A percentile compares a stretch with the other conserved stretches of the same genome.
Conservation (phyloP, 2,113 vertebrate species). For the Bombycilla garrulus region DNA sequence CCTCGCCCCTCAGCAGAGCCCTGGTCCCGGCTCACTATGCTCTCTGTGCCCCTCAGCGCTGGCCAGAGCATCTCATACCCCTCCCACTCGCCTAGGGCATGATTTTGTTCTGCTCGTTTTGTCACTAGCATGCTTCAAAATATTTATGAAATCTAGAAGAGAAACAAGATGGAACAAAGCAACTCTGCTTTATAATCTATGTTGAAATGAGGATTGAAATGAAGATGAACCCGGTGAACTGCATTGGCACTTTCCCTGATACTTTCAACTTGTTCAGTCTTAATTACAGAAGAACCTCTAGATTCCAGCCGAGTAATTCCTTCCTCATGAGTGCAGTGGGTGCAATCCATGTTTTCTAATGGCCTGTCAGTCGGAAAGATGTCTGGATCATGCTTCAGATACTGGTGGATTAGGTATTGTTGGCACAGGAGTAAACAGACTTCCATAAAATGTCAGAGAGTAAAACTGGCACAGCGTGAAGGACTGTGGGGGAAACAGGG, state of each 20-base stretch:
- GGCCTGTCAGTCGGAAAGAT: background rate
- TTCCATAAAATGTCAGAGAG: background rate
- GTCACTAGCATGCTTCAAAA: background rate
- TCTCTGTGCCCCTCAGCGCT: background rate
- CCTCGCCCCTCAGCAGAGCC: background rate
- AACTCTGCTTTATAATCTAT: background rate
- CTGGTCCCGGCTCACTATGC: accelerated
- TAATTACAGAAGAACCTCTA: background rate
- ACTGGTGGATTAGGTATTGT: background rate
- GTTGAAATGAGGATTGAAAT: background rate
- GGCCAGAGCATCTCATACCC: accelerated
- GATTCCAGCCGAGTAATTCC: background rate
- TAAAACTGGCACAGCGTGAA: background rate
- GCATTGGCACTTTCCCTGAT: background rate
- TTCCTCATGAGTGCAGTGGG: background rate
- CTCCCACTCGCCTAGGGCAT: accelerated
- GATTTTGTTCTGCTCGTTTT: background rate
- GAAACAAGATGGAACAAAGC: background rate
- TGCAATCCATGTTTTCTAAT: background rate
- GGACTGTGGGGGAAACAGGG: too few relatives aligned
- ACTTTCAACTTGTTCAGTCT: background rate
- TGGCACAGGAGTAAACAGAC: background rate
- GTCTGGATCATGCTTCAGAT: background rate
- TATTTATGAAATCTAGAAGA: background rate
- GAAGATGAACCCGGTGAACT: background rate